Evolutionary conservation across 2,113 vertebrate genomes (phyloP), one percentile per base, ranked within the genome.

Genomic region (Oryzias celebensis): DNA sequence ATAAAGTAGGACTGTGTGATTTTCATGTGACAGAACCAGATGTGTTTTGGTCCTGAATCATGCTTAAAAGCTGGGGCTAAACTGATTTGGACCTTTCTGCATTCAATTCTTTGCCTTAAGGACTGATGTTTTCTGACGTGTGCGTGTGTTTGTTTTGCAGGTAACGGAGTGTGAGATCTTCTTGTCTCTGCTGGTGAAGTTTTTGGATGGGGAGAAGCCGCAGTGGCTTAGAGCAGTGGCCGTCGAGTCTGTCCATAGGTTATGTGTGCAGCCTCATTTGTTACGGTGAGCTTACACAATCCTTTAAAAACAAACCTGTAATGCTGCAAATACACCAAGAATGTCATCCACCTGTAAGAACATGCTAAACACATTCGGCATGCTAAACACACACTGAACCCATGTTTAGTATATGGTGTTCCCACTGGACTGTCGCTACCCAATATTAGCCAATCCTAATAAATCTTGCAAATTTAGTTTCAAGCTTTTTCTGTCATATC

Each of bases 91-190:
- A 6, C 7, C 3, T 28, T 28, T 28, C 3, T 4, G 26, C 7
- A 3, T 12, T 8, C 10, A 1, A 18, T 47, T 47, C 42, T 75
- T 81, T 55, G 53, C 74, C 70, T 58, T 73, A 60, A 68, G 61
- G 61, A 49, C 52, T 26, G 41, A 59, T 44, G 43, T 53, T 23
- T 12, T 58, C 24, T 20, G 5, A 44, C 5, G n/a, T 15, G 69
- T 58, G 14, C 46, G 14, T 58, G 44, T 65, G 56, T 84, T 51
- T 85, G 52, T 75, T 67, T 58, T 91, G 48, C 82, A 99, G 97
- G 97, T 99, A 85, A 99, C 97, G 0, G 97, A 99, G 91, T 99
- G 97, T 88, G 97, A 99, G 91, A 99, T 99, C 84, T 99, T 99
- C 87, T 83, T 99, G 67, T 99, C 97, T 50, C 91, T 99, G 72